Conservation (phyloP, 2,888 invertebrate genomes). For the Girardia tigrina region DNA sequence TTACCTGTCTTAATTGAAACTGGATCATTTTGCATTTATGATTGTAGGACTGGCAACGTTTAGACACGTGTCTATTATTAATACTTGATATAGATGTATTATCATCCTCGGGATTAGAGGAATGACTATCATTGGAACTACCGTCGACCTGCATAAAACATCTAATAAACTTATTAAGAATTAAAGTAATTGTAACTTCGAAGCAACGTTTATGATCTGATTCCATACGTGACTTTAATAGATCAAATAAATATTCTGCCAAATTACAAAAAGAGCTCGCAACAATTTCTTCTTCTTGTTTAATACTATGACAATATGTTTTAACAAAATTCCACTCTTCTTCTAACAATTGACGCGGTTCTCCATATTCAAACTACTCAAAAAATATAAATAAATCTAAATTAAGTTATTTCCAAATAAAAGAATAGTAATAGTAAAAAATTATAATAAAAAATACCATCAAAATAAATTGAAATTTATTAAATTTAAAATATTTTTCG, state of each 20-base stretch:
- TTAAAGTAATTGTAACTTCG: neutral
- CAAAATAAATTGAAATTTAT: no score
- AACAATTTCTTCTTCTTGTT: neutral
- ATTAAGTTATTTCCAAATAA: no score
- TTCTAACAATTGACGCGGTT: neutral
- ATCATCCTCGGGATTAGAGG: neutral
- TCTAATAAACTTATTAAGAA: neutral
- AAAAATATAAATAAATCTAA: no score
- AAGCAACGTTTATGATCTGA: neutral
- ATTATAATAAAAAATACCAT: no score
- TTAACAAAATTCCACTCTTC: neutral
- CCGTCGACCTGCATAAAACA: neutral
- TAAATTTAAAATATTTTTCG: no score
- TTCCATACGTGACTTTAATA: neutral
- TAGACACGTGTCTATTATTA: neutral
- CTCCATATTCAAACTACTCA: neutral
- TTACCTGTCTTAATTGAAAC: neutral
- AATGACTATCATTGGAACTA: neutral
- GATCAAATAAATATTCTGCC: conserved; percentile 5
- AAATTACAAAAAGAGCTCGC: conserved; percentile 12
- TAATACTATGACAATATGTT: conserved; percentile 8
- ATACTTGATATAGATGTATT: neutral
- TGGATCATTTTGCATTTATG: conserved; percentile 17
- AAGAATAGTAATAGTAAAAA: no score
- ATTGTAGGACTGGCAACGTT: neutral